Evolutionary conservation across 2,888 invertebrate genomes (phyloP), one percentile per base, ranked within the genome.

Genomic region (Myathropa florea): DNA sequence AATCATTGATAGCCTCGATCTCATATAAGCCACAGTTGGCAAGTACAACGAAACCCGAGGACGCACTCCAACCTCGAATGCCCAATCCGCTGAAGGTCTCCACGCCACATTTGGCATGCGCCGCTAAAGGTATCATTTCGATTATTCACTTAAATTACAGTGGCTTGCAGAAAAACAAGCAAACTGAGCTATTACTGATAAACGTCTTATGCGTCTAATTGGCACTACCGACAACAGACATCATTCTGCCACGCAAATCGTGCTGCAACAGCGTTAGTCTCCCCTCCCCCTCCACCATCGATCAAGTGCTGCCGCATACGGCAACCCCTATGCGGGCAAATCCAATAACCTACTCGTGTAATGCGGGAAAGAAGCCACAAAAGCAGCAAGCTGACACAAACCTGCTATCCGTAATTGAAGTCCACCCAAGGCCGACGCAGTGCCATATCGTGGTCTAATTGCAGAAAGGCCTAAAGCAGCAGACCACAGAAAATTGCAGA

Each of bases 361-460:
- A 61, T 39, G 14, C 61, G 39, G 36, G 26, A 81, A 81, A 81
- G 80, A 75, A 81, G 75, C 68, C 81, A 59, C 28, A 80, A 30
- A 63, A 65, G 30, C 21, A 12, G 12, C 55, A 28, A 59, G 30
- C 26, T 26, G 12, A 3, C 46, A 59, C 30, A 55, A 26, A 39
- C 67, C 61, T 23, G 9, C 63, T 55, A 46, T 10, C 57, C 72
- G 28, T 21, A 68, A 63, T 63, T 39, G 24, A 75, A 81, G 30
- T 70, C 30, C 46, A 70, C 57, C 57, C 63, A 75, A 81, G 81
- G 81, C 68, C 65, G 10, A 18, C 30, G 68, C 75, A 68, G 30
- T 75, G 39, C 65, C 53, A 72, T 24, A 60, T 60, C 61, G 55
- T 68, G 81, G 55, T 63, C 75, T 75, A 81, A 24, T 81, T 57